Evolutionary conservation across 2,797 vertebrate genomes (phyloP), one percentile per base, ranked within the genome.

Genomic region (Hypotaenidia philippensis): DNA sequence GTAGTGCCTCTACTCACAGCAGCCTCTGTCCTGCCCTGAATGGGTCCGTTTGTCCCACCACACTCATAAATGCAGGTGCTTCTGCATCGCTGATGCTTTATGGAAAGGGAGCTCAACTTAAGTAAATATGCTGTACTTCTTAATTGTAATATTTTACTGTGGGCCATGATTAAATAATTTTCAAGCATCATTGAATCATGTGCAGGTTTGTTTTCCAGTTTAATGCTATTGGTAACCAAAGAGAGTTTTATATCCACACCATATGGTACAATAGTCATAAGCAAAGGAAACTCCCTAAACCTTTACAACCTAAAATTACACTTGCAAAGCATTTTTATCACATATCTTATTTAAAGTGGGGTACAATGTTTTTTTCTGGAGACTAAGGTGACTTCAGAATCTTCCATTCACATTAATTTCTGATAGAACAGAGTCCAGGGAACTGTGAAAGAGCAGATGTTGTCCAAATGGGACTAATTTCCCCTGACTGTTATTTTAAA

Each of bases 231-330:
- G 25, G 66, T 90, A 80, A 75, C 71, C 36, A 76, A 96, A 96
- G 81, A 72, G 87, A 97, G 79, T 84, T 94, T 94, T 95, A 85
- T 84, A 91, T 95, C 68, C 87, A 87, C 82, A 96, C 65, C 91
- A 96, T 66, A 90, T 89, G 90, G 63, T 63, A 8, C 52, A 63
- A 47, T 10, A 92, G 45, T 52, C 77, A 64, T 57, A 87, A 94
- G 64, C 68, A 85, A 69, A 76, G 65, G 94, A 89, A 92, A 53
- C 22, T 5, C 6, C 63, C 52, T 84, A 89, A 91, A 87, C 1
- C 5, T 65, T 86, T 82, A 68, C 36, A 69, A 63, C 27, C 55
- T 60, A 60, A 80, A 96, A 84, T 93, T 75, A 92, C 56, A 52
- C 27, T 90, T 89, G 44, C 44, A 84, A 92, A 95, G 45, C 17